Percentiles rank a stretch among this genome's conserved stretches.
Evolutionary conservation across 2,888 invertebrate species (phyloP).

Genomic region (Euplagia quadripunctaria): DNA sequence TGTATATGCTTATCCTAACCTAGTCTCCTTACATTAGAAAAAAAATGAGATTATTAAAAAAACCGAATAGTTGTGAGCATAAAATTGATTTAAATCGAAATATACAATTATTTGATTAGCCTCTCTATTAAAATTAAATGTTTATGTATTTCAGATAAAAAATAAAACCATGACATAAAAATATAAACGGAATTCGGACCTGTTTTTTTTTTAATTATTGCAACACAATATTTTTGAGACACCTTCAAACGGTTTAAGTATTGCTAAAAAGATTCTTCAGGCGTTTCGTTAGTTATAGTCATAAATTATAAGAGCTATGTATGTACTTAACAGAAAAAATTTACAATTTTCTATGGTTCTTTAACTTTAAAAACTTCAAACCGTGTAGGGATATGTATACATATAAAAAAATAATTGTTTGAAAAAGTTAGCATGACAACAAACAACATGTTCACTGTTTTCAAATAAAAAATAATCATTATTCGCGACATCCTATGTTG

Average conservation of each 20-base stretch:
- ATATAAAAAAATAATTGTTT: background rate
- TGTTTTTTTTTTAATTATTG: background rate
- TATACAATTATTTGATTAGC: conserved; percentile 41
- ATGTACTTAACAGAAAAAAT: background rate
- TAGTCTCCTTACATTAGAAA: conserved; percentile 59
- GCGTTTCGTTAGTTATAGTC: background rate
- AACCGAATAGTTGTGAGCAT: conserved; percentile 25
- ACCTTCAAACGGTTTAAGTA: background rate
- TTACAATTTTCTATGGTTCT: background rate
- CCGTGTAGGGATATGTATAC: background rate
- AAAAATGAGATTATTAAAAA: conserved; percentile 47
- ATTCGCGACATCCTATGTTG: background rate
- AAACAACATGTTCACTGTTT: background rate
- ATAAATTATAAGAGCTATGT: background rate
- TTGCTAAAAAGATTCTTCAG: background rate
- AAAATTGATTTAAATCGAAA: conserved; percentile 29
- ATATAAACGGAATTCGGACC: background rate
- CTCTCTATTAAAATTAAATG: conserved; percentile 38
- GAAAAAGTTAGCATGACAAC: background rate
- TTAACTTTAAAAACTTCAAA: background rate
- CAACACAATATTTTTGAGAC: background rate
- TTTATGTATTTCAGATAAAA: background rate
- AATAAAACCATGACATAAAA: background rate
- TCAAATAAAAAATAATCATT: background rate
- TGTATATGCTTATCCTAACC: conserved; percentile 74